A percentile compares a stretch with the other conserved stretches of the same genome.
These are phyloP conservation scores for Megalops atlanticus DNA, from an alignment of 2,113 vertebrate species.

Conservation along the genomic window DNA sequence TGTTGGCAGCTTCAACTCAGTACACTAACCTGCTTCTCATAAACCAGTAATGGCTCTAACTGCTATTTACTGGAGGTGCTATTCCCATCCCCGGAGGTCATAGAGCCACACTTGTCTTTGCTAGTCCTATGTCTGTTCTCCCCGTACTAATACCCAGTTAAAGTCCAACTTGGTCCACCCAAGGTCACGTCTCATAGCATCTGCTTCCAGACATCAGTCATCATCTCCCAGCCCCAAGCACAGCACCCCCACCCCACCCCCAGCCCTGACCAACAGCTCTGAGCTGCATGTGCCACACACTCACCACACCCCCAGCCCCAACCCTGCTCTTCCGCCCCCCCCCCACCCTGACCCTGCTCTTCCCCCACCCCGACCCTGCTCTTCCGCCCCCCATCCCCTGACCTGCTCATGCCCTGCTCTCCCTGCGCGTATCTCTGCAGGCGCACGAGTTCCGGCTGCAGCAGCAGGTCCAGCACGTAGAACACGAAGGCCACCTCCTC, in stretches of 20 bases:
- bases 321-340: neutral
- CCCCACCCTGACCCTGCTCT: neutral
- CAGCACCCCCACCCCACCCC: neutral
- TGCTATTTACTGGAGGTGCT: no score
- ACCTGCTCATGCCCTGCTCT: conserved; percentile 90
- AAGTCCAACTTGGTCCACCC: no score
- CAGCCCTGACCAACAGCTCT: neutral
- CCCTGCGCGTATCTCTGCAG: conserved; percentile 82
- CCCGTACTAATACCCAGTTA: no score
- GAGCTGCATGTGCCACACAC: neutral
- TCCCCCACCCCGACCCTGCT: neutral
- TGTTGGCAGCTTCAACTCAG: no score
- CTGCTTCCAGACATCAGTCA: neutral
- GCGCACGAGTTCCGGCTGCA: conserved; percentile 87
- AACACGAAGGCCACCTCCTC: conserved; percentile 86
- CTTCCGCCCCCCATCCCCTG: neutral
- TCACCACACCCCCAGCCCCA: neutral
- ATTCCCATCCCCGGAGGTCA: no score
- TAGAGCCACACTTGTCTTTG: no score
- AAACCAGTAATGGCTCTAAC: no score
- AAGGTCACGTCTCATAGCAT: no score
- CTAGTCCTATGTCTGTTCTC: no score
- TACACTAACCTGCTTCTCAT: no score
- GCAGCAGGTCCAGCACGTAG: conserved; percentile 87
- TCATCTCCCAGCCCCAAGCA: neutral